Conservation (phyloP, 30 jellyfish, hydroid and myxozoan species). For the Aurelia coerulea region DNA sequence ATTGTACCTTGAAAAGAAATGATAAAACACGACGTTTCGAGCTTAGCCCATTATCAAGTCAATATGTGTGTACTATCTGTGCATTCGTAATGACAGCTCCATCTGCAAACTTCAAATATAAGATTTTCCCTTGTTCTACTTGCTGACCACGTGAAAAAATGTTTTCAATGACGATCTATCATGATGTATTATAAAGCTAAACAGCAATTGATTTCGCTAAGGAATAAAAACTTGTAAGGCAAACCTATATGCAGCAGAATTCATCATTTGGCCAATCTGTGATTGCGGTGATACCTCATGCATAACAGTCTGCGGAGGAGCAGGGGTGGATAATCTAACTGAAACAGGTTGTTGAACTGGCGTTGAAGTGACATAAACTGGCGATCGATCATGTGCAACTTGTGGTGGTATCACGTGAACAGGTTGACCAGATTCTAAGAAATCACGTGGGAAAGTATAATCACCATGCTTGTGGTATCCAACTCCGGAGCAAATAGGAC, state of each 20-base stretch:
- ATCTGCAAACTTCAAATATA: no score
- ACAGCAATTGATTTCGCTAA: no score
- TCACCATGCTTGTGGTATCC: constrained; percentile 77
- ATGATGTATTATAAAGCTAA: no score
- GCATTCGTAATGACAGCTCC: no score
- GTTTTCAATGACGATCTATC: no score
- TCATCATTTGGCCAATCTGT: constrained; percentile 5
- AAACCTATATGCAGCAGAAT: neutral
- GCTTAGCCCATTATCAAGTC: no score
- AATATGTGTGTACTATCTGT: no score
- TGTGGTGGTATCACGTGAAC: constrained; percentile 37
- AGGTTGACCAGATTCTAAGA: constrained; percentile 41
- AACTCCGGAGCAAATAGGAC: constrained; percentile 75
- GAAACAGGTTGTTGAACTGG: constrained; percentile 30
- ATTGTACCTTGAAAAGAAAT: no score
- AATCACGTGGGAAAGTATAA: constrained; percentile 66
- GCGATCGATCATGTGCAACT: constrained; percentile 10
- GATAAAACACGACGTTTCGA: no score
- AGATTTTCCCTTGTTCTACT: no score
- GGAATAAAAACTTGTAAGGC: neutral
- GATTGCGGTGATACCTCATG: constrained; percentile 20
- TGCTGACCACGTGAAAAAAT: no score
- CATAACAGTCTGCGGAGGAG: neutral
- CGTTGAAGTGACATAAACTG: constrained; percentile 20
- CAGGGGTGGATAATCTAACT: neutral